These are phyloP conservation scores for Ditula angustiorana DNA, from an alignment of 2,888 invertebrate species.

Conservation along the genomic window DNA sequence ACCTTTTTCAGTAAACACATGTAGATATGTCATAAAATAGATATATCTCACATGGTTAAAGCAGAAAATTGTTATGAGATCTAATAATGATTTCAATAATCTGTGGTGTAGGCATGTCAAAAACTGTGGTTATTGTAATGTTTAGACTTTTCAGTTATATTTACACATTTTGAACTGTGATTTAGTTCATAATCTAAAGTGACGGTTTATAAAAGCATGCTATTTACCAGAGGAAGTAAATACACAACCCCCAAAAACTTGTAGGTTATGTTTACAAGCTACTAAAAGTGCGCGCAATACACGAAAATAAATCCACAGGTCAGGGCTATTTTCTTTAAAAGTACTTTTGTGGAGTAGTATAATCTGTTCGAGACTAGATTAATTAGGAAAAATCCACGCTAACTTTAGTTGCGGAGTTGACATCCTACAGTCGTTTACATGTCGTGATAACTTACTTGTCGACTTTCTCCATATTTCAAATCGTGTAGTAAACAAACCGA, in stretches of 20 bases:
- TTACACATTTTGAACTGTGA: neutral
- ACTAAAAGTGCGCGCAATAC: slow-evolving; percentile 50
- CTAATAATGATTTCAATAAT: no score
- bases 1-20: no score
- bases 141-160: neutral
- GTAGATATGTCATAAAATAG: no score
- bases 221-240: slow-evolving; percentile 15
- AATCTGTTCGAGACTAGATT: neutral
- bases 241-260: slow-evolving; percentile 50
- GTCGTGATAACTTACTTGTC: slow-evolving; percentile 56
- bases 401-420: slow-evolving; percentile 60
- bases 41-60: no score
- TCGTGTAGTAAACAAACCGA: slow-evolving; percentile 49
- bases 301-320: neutral
- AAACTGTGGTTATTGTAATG: no score
- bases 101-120: no score
- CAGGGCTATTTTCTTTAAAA: neutral
- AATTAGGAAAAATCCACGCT: slow-evolving; percentile 39
- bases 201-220: neutral
- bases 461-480: slow-evolving; percentile 57
- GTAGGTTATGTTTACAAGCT: slow-evolving; percentile 83
- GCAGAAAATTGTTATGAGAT: no score
- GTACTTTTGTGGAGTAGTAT: neutral
- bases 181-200: neutral
- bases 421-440: slow-evolving; percentile 67